Evolutionary conservation across 35 echinoderm and acorn worm species (phyloP).

Genomic region (Apostichopus californicus): DNA sequence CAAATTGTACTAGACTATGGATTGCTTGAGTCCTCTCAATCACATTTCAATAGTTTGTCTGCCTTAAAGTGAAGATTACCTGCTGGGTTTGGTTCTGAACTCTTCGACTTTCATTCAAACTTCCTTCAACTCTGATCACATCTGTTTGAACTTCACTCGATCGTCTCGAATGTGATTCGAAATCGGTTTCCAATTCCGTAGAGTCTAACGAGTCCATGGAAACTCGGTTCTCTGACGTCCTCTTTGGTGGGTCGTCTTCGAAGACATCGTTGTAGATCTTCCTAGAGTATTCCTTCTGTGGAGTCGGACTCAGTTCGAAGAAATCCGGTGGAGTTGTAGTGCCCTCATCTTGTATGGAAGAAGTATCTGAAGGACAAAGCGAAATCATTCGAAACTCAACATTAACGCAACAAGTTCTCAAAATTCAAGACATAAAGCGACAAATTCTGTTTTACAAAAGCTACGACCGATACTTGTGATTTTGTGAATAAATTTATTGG

Average conservation of each 20-base stretch:
- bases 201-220: constrained; percentile 30
- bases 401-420: no score
- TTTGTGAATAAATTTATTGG: no score
- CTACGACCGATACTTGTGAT: no score
- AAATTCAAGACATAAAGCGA: no score
- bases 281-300: constrained; percentile 8
- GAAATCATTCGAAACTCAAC: neutral
- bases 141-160: neutral
- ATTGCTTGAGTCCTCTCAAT: no score
- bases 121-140: neutral
- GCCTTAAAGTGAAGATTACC: neutral
- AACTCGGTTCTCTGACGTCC: neutral
- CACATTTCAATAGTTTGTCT: no score
- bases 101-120: neutral
- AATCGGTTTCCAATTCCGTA: neutral
- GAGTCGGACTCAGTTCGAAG: neutral
- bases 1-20: no score
- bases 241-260: neutral
- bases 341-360: constrained; percentile 42
- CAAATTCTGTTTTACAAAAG: no score
- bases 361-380: constrained; percentile 14
- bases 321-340: constrained; percentile 23
- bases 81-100: neutral
- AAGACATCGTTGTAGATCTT: constrained; percentile 42
- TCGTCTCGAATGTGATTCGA: neutral